Evolutionary conservation across 2,888 invertebrate species (phyloP), one percentile per base, ranked within the genome.

Genomic region (Cacoxenus indagator): DNA sequence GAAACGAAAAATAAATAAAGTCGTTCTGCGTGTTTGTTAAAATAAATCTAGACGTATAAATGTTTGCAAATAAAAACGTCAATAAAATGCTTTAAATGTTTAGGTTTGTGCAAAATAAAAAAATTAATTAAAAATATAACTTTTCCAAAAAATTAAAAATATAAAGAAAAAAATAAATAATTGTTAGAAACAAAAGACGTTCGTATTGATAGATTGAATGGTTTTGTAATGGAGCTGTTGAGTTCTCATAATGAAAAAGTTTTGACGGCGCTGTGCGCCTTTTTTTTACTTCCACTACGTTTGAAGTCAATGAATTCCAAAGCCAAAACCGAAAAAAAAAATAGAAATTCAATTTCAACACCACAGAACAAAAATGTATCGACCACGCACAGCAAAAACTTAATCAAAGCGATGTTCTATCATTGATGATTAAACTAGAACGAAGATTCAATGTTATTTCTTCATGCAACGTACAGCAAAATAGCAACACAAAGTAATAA

Each of bases 161-260:
- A 57, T 24, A 64, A 67, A 48, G 69, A 68, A 66, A 78, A 73
- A 76, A 73, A 76, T 69, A 71, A 76, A 75, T 37, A 37, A 17
- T 71, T 73, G n/a, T 68, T 68, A 57, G 61, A 65, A 51, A 69
- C n/a, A n/a, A 71, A 61, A 22, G 24, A 37, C 51, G 5, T 51
- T 67, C 71, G 19, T 59, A 24, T 29, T 57, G 43, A 29, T 17
- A 14, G 59, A 59, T 19, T 26, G 27, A 74, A 65, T 74, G 71
- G 76, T 83, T 81, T 81, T 75, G 70, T 69, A 81, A 83, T 81
- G 80, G 80, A 81, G 80, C 80, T 81, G 80, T 81, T 74, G 80
- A 81, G 83, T 83, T 67, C 70, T 71, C 70, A 74, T 43, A n/a
- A 37, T 43, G 24, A n/a, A n/a, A n/a, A n/a, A n/a, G 19, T 51